phyloP scores from a whole-genome alignment of 2,113 vertebrate species.

The Gobius niger region DNA sequence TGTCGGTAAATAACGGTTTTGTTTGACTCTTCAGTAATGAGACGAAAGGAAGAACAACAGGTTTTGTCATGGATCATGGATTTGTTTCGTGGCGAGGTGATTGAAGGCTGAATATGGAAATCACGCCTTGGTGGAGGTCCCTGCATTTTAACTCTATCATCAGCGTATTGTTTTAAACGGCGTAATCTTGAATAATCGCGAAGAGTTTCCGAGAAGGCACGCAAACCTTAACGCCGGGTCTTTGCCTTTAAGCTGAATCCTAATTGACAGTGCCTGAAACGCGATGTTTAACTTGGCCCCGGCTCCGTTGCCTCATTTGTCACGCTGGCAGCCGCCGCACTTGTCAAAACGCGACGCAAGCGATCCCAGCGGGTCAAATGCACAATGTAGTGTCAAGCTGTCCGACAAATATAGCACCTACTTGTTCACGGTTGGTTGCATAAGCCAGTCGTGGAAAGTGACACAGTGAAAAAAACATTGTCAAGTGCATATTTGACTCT shows the following conservation, averaged over 20 bases:
- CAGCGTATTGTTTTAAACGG: not conserved
- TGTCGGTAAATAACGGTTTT: no score
- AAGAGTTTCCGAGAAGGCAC: no score
- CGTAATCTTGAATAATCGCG: not conserved
- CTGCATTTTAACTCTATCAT: not conserved
- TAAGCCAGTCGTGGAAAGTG: not conserved
- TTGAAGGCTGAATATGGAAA: not conserved
- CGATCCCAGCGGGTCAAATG: slow-evolving; percentile 2
- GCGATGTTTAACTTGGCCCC: not conserved
- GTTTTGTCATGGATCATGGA: no score
- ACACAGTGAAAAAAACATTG: no score
- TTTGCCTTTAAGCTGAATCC: not conserved
- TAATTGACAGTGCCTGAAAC: not conserved
- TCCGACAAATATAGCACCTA: slow-evolving; percentile 6
- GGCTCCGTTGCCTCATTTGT: not conserved
- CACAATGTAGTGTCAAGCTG: not conserved
- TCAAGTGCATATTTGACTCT: no score
- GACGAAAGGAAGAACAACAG: no score
- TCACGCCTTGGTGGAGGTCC: not conserved
- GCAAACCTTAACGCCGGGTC: no score
- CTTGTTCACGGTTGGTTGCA: slow-evolving; percentile 2
- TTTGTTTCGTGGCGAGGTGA: not conserved
- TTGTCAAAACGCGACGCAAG: not conserved
- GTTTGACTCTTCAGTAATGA: no score
- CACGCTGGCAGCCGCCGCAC: not conserved